Base-by-base conservation (phyloP, 2,797 vertebrate genomes). In the Hippoglossus hippoglossus region DNA sequence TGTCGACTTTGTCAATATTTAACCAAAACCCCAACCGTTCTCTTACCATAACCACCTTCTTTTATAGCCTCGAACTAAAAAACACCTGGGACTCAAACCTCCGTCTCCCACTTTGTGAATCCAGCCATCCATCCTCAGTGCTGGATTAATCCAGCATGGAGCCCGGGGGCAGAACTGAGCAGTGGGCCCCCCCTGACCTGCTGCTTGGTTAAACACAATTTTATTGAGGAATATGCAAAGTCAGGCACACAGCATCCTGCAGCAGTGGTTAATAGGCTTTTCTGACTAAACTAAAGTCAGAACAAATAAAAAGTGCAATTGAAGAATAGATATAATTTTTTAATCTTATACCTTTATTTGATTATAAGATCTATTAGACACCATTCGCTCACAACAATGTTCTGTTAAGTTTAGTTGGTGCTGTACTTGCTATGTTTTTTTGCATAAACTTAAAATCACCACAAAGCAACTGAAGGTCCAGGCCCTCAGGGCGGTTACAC, bases 401-500 rank as follows among this genome's bases (percentile, higher is more conserved):
- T 19, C 39, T 5, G 44, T 16, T 54, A 39, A 18, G n/a, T 75
- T 54, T 3, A 55, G 19, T 60, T 63, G 16, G 6, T 50, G 54
- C 25, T 10, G 10, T 44, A 19, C 59, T 64, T 56, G 21, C 41
- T 61, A 46, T 44, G 46, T 11, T 53, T 65, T 31, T 21, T 10
- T 55, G 19, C 19, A 54, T 25, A 19, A 24, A 41, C 66, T 34
- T 28, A 53, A 24, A 39, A 39, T 11, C 9, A 34, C 31, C 9
- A 34, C 2, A 34, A 34, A 34, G 31, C 31, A 34, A 39, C 36
- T 56, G 46, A 9, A 22, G 39, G 9, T 67, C 47, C 39, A 8
- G 13, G 16, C 64, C 64, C 60, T 75, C 41, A 1, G 63, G 71
- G 49, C 39, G 60, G n/a, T 39, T 39, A 5, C 41, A 16, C 15